These are phyloP conservation scores for Teleopsis dalmanni DNA, from an alignment of 1,140 invertebrate species.

Conservation along the genomic window DNA sequence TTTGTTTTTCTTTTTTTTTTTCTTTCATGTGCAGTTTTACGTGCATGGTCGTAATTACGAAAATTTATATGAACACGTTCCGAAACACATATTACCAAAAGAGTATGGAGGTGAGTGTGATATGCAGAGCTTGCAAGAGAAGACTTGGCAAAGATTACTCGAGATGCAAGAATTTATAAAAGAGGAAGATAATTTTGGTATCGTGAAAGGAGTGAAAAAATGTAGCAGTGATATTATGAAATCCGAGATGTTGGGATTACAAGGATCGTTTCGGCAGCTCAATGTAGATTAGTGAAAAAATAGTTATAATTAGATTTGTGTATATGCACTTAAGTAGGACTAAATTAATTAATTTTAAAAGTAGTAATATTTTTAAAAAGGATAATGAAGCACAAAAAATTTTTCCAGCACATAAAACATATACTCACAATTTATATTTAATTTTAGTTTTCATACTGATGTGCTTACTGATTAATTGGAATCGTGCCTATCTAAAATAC, in stretches of 20 bases:
- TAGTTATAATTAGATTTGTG: too few relatives aligned
- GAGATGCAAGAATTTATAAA: conserved; percentile 43
- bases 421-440: too few relatives aligned
- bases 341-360: too few relatives aligned
- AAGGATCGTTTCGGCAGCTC: conserved; percentile 46
- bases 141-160: conserved; percentile 47
- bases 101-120: conserved; percentile 49
- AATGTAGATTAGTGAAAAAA: conserved; percentile 4
- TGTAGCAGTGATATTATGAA: conserved; percentile 28
- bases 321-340: too few relatives aligned
- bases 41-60: conserved; percentile 15
- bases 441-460: too few relatives aligned
- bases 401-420: too few relatives aligned
- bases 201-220: conserved; percentile 39
- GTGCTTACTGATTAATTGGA: too few relatives aligned
- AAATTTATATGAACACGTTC: conserved; percentile 40
- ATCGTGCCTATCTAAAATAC: too few relatives aligned
- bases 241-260: conserved; percentile 47
- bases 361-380: too few relatives aligned
- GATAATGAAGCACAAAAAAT: too few relatives aligned
- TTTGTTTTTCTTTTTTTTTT: neutral
- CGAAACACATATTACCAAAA: conserved; percentile 45
- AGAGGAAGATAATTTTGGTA: conserved; percentile 46
- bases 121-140: conserved; percentile 39
- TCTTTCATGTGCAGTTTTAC: conserved; percentile 19